A percentile compares a stretch with the other conserved stretches of the same genome.
Conservation (phyloP, 2,888 invertebrate species). For the Rhyacophila evoluta region DNA sequence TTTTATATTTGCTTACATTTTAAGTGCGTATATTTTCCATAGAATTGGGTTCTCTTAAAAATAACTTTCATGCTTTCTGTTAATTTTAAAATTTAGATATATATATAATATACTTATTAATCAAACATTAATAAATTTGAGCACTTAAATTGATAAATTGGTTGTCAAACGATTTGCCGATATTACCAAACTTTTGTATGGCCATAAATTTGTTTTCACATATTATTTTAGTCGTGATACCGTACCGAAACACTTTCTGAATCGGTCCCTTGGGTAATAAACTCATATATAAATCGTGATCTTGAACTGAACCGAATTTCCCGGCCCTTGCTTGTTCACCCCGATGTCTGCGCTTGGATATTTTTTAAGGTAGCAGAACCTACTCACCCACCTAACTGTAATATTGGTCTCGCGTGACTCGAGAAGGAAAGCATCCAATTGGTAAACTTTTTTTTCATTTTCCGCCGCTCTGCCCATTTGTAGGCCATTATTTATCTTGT, state of each 20-base stretch:
- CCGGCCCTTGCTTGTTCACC: not conserved
- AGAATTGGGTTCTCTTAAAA: too few relatives aligned
- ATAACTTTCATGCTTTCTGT: too few relatives aligned
- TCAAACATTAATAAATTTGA: not conserved
- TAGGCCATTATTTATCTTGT: too few relatives aligned
- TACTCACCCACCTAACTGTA: not conserved
- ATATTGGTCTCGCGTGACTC: not conserved
- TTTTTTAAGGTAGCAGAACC: not conserved
- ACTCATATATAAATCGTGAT: slow-evolving; percentile 1
- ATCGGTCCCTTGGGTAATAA: slow-evolving; percentile 7
- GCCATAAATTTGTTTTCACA: slow-evolving; percentile 6
- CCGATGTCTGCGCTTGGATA: not conserved
- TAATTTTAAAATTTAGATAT: too few relatives aligned
- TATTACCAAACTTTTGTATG: not conserved
- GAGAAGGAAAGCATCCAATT: not conserved
- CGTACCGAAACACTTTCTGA: not conserved
- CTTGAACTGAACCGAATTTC: slow-evolving; percentile 4
- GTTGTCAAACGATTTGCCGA: not conserved
- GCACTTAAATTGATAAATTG: not conserved
- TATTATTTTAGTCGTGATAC: not conserved
- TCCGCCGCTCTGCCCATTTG: too few relatives aligned
- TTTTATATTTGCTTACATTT: too few relatives aligned
- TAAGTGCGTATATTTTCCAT: too few relatives aligned
- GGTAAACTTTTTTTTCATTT: not conserved
- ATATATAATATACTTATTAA: too few relatives aligned